A percentile compares a stretch with the other conserved stretches of the same genome.
Evolutionary conservation across 2,797 vertebrate genomes (phyloP).

Genomic region (Parauchenoglanis punctatus): DNA sequence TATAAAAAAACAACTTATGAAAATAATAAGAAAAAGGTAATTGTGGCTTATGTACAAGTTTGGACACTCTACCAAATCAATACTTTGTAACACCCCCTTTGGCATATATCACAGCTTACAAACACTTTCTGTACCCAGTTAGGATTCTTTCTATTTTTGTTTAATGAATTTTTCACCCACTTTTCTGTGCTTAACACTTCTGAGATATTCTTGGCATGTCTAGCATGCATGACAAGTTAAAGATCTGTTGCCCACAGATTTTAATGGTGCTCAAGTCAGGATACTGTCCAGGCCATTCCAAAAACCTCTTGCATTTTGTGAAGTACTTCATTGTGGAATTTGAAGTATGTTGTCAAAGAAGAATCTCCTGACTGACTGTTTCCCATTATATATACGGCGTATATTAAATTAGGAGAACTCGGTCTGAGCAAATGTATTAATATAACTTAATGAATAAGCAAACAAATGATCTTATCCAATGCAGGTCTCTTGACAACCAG

Average conservation of each 20-base stretch:
- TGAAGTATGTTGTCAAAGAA: neutral
- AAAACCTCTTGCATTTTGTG: neutral
- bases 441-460: constrained; percentile 23
- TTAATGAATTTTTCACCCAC: neutral
- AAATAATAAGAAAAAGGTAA: too few species aligned
- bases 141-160: neutral
- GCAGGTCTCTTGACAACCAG: constrained; percentile 35
- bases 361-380: neutral
- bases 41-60: neutral
- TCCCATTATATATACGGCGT: neutral
- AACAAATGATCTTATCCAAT: constrained; percentile 18
- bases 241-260: neutral
- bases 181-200: neutral
- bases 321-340: neutral
- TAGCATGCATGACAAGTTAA: neutral
- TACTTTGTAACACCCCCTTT: neutral
- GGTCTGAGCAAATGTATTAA: neutral
- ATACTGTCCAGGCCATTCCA: neutral
- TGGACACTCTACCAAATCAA: neutral
- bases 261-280: neutral
- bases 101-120: neutral
- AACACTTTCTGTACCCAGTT: neutral
- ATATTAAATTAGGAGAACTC: neutral
- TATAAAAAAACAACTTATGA: neutral
- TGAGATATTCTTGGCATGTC: neutral